These are phyloP conservation scores for Phyllostomus discolor DNA, from an alignment of 2,113 vertebrate genomes.

Conservation along the genomic window DNA sequence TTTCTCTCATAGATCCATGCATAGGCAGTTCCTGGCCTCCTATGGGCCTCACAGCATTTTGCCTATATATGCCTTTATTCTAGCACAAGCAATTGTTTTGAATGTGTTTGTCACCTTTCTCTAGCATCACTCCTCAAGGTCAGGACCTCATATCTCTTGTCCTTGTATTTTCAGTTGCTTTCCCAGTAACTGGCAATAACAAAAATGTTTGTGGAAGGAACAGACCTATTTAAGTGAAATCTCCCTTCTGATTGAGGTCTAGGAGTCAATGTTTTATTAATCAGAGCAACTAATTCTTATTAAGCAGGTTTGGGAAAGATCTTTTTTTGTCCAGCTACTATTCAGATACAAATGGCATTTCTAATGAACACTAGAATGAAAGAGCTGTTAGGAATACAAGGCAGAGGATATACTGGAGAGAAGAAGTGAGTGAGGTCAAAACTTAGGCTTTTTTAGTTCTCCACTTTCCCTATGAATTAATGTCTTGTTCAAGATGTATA, in stretches of 20 bases:
- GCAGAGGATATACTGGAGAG: too few relatives aligned
- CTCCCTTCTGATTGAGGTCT: background rate
- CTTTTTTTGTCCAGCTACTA: background rate
- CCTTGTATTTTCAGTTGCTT: background rate
- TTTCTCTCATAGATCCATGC: background rate
- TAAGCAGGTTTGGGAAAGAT: background rate
- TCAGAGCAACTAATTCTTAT: background rate
- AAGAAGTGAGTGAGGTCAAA: background rate
- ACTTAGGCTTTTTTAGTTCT: background rate
- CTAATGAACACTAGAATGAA: fast-evolving
- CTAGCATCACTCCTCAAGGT: background rate
- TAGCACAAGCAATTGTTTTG: background rate
- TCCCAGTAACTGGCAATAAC: background rate
- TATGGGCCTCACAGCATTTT: fast-evolving
- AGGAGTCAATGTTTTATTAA: background rate
- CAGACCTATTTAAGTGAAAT: background rate
- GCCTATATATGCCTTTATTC: background rate
- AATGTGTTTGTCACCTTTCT: background rate
- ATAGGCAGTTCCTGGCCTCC: background rate
- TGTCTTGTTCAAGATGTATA: background rate
- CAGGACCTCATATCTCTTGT: fast-evolving
- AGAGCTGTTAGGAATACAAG: background rate
- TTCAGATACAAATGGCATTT: background rate
- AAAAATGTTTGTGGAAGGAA: background rate
- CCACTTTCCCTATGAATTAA: background rate